phyloP scores from a whole-genome alignment of 2,797 vertebrate genomes.

The Urophycis tenuis region DNA sequence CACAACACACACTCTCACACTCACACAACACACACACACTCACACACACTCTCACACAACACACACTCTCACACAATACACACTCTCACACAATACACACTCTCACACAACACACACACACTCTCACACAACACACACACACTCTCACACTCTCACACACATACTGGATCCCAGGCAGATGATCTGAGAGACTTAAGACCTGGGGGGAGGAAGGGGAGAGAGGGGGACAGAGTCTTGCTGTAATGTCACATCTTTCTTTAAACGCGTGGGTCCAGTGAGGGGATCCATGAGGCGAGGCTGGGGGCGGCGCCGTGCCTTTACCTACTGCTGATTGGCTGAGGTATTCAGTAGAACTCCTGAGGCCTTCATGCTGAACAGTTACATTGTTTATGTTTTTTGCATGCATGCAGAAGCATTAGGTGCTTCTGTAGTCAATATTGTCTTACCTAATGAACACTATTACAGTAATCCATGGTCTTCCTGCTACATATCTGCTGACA shows the following conservation, averaged over 20 bases:
- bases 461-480: slow-evolving; percentile 5
- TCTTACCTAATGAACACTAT: slow-evolving; percentile 17
- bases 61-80: background rate
- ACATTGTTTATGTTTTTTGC: too few relatives aligned
- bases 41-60: slow-evolving; percentile 6
- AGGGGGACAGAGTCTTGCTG: background rate
- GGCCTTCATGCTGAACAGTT: slow-evolving; percentile 51
- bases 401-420: slow-evolving; percentile 11
- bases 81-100: slow-evolving; percentile 2
- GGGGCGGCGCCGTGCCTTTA: too few relatives aligned
- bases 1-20: too few relatives aligned
- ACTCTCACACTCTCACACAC: background rate
- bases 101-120: slow-evolving; percentile 9
- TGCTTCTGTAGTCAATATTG: slow-evolving; percentile 26
- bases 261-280: background rate
- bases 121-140: slow-evolving; percentile 8
- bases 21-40: slow-evolving; percentile 10
- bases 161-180: background rate
- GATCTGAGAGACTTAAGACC: background rate
- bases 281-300: background rate
- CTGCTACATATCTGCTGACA: slow-evolving; percentile 23
- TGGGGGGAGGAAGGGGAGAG: background rate
- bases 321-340: slow-evolving; percentile 33
- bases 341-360: slow-evolving; percentile 41
- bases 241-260: background rate